Evolutionary conservation across 2,888 invertebrate species (phyloP).

Genomic region (Patella depressa): DNA sequence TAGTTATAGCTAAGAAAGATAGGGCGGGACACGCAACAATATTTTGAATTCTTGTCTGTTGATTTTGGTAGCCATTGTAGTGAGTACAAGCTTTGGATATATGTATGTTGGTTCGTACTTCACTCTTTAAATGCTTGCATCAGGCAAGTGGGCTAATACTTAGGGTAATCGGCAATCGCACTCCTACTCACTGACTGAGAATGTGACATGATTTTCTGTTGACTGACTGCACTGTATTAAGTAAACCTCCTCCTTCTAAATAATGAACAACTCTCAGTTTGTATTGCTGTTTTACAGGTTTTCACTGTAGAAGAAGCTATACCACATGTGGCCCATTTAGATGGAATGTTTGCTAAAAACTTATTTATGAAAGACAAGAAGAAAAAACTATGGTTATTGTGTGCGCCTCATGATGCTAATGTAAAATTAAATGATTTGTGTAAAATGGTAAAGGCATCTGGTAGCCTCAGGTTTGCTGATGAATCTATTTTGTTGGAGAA

Average conservation of each 20-base stretch:
- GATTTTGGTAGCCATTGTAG: too few species aligned
- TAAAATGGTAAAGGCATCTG: conserved; percentile 61
- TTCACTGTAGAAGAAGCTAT: conserved; percentile 70
- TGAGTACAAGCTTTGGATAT: too few species aligned
- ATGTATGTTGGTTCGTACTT: too few species aligned
- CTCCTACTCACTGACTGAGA: background rate
- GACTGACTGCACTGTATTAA: background rate
- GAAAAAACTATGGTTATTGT: conserved; percentile 67
- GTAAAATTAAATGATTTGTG: conserved; percentile 66
- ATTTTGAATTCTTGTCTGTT: too few species aligned
- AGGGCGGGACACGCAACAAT: too few species aligned
- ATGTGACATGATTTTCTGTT: background rate
- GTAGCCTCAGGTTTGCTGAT: conserved; percentile 69
- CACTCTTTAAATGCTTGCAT: background rate
- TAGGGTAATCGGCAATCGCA: background rate
- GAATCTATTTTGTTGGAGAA: conserved; percentile 60
- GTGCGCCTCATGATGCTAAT: conserved; percentile 64
- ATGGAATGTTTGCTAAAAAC: conserved; percentile 68
- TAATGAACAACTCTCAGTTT: background rate
- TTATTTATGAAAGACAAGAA: conserved; percentile 70
- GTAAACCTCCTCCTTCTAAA: background rate
- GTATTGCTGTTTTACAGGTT: conserved; percentile 53
- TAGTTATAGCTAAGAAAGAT: too few species aligned
- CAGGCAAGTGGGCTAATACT: background rate
- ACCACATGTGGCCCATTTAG: conserved; percentile 54